A percentile compares a stretch with the other conserved stretches of the same genome.
Conservation (phyloP, 2,113 vertebrate species). For the Chionomys nivalis region DNA sequence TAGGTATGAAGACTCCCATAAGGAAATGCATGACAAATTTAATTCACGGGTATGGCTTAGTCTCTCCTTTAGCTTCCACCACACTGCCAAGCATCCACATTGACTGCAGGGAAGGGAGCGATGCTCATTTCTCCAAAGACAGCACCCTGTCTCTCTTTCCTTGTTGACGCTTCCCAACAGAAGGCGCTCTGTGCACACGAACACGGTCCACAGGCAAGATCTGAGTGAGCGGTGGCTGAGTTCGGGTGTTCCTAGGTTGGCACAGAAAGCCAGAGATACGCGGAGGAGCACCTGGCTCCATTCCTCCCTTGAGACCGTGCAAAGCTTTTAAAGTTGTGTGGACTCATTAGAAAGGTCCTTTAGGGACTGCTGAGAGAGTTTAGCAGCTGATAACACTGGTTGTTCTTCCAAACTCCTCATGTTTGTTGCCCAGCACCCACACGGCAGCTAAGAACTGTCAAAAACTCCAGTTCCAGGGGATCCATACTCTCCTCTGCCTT, state of each 20-base stretch:
- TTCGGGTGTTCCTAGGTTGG: not conserved
- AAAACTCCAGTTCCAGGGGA: no score
- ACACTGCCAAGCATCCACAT: not conserved
- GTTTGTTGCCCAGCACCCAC: not conserved
- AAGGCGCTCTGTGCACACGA: not conserved
- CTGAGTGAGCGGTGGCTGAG: not conserved
- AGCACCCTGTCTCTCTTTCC: not conserved
- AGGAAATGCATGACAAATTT: not conserved
- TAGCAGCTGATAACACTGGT: not conserved
- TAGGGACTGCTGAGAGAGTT: not conserved
- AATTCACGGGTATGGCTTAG: not conserved
- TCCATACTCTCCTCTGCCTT: not conserved
- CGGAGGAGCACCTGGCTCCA: not conserved
- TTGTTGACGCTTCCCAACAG: not conserved
- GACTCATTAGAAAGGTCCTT: not conserved
- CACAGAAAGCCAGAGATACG: not conserved
- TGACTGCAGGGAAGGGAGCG: not conserved
- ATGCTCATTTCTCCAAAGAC: not conserved
- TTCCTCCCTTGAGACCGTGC: not conserved
- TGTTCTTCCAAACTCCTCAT: not conserved
- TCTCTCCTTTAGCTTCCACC: not conserved
- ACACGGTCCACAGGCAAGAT: not conserved
- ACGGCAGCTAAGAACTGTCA: no score
- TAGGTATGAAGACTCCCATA: not conserved
- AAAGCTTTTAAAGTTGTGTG: not conserved